phyloP scores from a whole-genome alignment of 2,113 vertebrate species.

The Rhineura floridana region DNA sequence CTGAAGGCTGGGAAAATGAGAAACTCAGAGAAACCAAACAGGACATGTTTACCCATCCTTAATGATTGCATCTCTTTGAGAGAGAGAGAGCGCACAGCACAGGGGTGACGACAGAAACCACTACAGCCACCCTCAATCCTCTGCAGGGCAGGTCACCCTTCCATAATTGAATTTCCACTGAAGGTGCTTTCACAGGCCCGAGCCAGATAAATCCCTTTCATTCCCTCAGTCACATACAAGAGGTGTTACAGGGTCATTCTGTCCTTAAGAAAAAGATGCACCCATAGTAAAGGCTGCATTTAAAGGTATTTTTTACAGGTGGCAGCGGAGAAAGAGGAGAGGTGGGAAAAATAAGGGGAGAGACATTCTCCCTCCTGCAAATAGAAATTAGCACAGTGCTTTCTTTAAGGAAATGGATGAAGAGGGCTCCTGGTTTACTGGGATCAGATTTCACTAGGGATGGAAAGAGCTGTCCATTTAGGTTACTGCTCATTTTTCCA shows the following conservation, averaged over 20 bases:
- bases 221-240: constrained; percentile 34
- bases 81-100: not conserved
- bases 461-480: too few relatives aligned
- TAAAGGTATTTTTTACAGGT: not conserved
- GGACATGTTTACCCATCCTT: too few relatives aligned
- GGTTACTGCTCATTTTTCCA: too few relatives aligned
- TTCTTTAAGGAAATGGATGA: constrained; percentile 36
- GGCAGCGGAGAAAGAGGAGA: fast-evolving
- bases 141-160: constrained; percentile 9
- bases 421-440: constrained; percentile 29
- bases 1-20: too few relatives aligned
- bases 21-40: too few relatives aligned
- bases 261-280: not conserved
- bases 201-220: constrained; percentile 11
- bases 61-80: too few relatives aligned
- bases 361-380: constrained; percentile 9
- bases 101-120: not conserved
- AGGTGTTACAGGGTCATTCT: constrained; percentile 7
- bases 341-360: not conserved
- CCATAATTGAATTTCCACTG: constrained; percentile 49
- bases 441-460: too few relatives aligned
- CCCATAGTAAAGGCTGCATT: too few relatives aligned
- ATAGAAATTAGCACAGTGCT: constrained; percentile 36
- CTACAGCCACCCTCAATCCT: not conserved
- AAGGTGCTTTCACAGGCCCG: not conserved